Conservation (phyloP, 2,113 vertebrate species). For the Vombatus ursinus region DNA sequence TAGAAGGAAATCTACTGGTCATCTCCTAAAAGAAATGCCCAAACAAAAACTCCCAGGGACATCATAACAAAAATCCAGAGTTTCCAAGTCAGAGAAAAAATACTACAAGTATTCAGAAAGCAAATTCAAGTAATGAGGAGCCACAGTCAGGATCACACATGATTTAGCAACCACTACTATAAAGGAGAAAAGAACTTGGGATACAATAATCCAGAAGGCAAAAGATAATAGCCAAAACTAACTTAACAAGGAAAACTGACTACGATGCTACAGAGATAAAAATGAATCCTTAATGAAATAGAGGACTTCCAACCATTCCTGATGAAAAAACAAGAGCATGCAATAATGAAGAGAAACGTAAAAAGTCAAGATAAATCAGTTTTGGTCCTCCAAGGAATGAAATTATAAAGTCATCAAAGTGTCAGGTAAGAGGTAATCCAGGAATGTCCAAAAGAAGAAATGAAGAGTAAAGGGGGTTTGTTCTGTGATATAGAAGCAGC, state of each 20-base stretch:
- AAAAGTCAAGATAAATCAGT: not conserved
- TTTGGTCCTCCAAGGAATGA: not conserved
- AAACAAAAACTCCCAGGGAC: not conserved
- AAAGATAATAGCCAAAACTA: not conserved
- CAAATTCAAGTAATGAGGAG: not conserved
- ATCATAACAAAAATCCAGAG: not conserved
- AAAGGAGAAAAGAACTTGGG: not conserved
- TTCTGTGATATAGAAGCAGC: not conserved
- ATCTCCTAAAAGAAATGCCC: not conserved
- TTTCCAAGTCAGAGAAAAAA: not conserved
- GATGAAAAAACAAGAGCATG: not conserved
- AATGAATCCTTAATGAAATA: not conserved
- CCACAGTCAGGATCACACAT: not conserved
- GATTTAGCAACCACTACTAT: not conserved
- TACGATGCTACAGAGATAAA: not conserved
- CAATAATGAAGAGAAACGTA: not conserved
- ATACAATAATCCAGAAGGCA: not conserved
- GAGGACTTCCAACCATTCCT: not conserved
- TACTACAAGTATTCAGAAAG: not conserved
- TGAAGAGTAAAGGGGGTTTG: not conserved
- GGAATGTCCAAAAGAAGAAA: not conserved
- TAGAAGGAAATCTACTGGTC: not conserved
- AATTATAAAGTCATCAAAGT: not conserved
- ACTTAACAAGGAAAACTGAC: not conserved
- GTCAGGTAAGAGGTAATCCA: not conserved